These are phyloP conservation scores for Globia sparganii DNA, from an alignment of 2,888 invertebrate species.

Conservation along the genomic window DNA sequence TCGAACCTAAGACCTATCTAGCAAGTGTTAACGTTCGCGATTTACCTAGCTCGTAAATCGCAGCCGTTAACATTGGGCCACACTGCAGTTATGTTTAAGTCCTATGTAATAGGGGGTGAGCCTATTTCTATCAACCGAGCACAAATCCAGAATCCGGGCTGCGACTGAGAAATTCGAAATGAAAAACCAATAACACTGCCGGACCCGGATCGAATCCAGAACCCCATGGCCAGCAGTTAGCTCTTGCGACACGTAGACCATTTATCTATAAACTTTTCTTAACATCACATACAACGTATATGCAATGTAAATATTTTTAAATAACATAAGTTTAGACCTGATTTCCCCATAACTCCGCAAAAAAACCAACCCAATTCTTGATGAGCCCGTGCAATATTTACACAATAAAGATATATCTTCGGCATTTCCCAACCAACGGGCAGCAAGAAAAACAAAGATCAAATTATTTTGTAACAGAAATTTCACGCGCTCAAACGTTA, in stretches of 20 bases:
- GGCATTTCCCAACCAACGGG: slow-evolving; percentile 52
- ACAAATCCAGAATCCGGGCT: neutral
- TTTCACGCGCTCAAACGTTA: slow-evolving; percentile 70
- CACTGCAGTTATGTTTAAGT: neutral
- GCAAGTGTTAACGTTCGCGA: too few species aligned
- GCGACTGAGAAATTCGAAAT: neutral
- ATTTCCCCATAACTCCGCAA: slow-evolving; percentile 35
- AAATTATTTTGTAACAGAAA: slow-evolving; percentile 69
- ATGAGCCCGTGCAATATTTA: slow-evolving; percentile 49
- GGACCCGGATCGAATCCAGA: neutral
- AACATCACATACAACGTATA: neutral
- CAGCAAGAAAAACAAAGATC: slow-evolving; percentile 68
- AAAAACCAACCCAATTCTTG: slow-evolving; percentile 29
- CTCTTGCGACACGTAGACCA: neutral
- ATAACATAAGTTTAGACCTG: slow-evolving; percentile 1
- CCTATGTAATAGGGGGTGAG: neutral
- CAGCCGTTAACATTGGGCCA: too few species aligned
- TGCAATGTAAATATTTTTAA: slow-evolving; percentile 8
- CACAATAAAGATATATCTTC: slow-evolving; percentile 54
- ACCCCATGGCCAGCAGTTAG: neutral
- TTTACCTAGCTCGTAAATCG: neutral
- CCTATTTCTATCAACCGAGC: neutral
- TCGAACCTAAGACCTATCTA: too few species aligned
- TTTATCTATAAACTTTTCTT: neutral
- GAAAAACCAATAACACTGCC: neutral